Evolutionary conservation across 2,113 vertebrate species (phyloP).

Genomic region (Ciconia maguari): DNA sequence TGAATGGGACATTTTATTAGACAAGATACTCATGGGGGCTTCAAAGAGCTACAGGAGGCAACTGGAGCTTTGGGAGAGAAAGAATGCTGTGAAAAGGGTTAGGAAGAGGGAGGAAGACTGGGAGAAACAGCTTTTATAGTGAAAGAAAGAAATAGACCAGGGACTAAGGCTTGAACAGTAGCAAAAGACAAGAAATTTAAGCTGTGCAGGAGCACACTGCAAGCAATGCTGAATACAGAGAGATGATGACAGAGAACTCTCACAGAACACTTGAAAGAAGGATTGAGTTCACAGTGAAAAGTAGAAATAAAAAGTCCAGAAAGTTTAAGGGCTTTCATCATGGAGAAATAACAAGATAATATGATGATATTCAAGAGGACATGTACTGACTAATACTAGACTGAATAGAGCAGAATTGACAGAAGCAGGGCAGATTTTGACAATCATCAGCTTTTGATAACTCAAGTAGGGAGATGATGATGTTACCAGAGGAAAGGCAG

Average conservation of each 20-base stretch:
- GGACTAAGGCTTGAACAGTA: background rate
- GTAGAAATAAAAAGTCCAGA: background rate
- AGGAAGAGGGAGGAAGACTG: background rate
- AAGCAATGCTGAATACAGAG: background rate
- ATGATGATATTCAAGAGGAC: background rate
- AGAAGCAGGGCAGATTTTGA: constrained; percentile 32
- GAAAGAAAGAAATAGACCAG: background rate
- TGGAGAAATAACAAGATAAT: background rate
- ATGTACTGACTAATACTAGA: background rate
- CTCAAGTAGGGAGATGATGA: background rate
- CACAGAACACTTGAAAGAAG: background rate
- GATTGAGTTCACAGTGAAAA: background rate
- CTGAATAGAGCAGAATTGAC: background rate
- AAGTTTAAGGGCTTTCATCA: constrained; percentile 16
- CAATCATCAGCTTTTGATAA: constrained; percentile 6
- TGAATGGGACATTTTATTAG: background rate
- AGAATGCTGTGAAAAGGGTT: background rate
- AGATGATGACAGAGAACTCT: background rate
- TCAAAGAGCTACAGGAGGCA: constrained; percentile 3
- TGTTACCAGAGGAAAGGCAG: background rate
- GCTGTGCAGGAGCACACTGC: background rate
- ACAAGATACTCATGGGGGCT: background rate
- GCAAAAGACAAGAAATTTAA: background rate
- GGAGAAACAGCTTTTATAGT: background rate
- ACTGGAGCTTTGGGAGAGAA: background rate